Evolutionary conservation across 2,888 invertebrate species (phyloP).

Genomic region (Orchestes rusci): DNA sequence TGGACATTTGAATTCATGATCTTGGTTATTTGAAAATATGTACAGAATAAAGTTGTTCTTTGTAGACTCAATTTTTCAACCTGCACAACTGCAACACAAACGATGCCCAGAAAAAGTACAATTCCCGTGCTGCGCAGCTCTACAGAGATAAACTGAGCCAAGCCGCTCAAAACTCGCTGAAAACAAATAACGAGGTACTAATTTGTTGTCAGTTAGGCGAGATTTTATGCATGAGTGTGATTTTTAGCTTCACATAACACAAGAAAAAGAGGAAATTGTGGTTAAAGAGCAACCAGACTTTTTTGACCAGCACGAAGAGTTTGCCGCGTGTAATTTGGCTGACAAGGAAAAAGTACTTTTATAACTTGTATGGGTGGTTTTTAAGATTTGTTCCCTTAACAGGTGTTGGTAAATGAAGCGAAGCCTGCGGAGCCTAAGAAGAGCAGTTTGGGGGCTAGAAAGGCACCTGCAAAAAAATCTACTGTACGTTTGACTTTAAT

Average conservation of each 20-base stretch:
- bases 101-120: conserved; percentile 96
- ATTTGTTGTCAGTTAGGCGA: neutral
- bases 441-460: conserved; percentile 67
- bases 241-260: conserved; percentile 65
- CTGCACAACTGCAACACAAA: conserved; percentile 87
- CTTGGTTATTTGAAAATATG: too few relatives aligned
- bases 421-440: too few relatives aligned
- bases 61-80: conserved; percentile 84
- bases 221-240: neutral
- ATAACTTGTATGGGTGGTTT: too few relatives aligned
- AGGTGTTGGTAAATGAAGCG: too few relatives aligned
- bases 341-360: too few relatives aligned
- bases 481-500: conserved; percentile 48
- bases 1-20: too few relatives aligned
- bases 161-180: conserved; percentile 81
- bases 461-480: conserved; percentile 58
- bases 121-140: conserved; percentile 86
- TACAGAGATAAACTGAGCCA: conserved; percentile 85
- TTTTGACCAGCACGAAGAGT: conserved; percentile 70
- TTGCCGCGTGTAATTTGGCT: conserved; percentile 24
- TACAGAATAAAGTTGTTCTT: too few relatives aligned
- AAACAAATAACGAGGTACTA: conserved; percentile 78
- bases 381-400: too few relatives aligned
- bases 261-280: conserved; percentile 47
- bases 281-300: conserved; percentile 80